Conservation (phyloP, 2,888 invertebrate species). For the Ichneumon xanthorius region DNA sequence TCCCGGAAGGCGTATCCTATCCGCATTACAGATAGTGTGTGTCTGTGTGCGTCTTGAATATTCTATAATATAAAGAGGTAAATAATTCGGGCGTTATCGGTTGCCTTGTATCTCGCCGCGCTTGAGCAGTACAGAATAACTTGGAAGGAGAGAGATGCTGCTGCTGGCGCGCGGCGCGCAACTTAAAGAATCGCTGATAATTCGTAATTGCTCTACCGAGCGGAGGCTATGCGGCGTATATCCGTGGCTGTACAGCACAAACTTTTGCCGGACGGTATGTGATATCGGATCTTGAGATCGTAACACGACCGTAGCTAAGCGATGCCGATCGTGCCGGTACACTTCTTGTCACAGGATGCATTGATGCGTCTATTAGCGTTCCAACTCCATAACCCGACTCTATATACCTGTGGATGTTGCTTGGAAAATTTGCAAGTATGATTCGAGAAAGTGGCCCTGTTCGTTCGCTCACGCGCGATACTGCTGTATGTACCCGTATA, state of each 20-base stretch:
- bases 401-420: slow-evolving; percentile 2
- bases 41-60: neutral
- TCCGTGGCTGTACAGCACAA: neutral
- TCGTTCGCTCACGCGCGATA: slow-evolving; percentile 36
- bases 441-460: slow-evolving; percentile 73
- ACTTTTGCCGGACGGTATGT: neutral
- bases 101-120: slow-evolving; percentile 72
- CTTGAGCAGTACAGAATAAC: slow-evolving; percentile 25
- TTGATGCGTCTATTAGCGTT: slow-evolving; percentile 80
- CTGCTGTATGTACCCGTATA: slow-evolving; percentile 5
- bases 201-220: slow-evolving; percentile 78
- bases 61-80: slow-evolving; percentile 67
- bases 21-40: slow-evolving; percentile 1
- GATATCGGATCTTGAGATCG: slow-evolving; percentile 60
- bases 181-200: slow-evolving; percentile 77
- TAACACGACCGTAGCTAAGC: slow-evolving; percentile 46
- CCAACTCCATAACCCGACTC: slow-evolving; percentile 26
- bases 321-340: slow-evolving; percentile 54
- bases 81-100: slow-evolving; percentile 73
- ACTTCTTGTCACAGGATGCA: slow-evolving; percentile 79
- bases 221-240: slow-evolving; percentile 32
- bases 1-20: slow-evolving; percentile 44
- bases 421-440: slow-evolving; percentile 80
- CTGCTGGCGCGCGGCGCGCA: slow-evolving; percentile 6
- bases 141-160: slow-evolving; percentile 18